Percentiles rank a stretch among this genome's conserved stretches.
phyloP scores from a whole-genome alignment of 2,113 vertebrate genomes.

The Isurus oxyrinchus region DNA sequence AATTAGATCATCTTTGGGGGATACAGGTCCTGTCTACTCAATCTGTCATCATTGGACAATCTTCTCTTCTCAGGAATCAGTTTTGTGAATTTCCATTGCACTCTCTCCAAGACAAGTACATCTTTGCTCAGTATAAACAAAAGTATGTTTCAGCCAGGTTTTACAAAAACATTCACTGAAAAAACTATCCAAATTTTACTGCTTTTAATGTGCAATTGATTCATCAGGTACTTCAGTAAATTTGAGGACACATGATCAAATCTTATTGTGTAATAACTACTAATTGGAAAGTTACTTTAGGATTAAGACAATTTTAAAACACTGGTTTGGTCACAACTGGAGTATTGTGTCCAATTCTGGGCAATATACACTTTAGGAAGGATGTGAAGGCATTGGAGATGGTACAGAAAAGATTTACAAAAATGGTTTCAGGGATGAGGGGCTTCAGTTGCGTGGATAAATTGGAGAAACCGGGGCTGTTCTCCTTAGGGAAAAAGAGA shows the following conservation, averaged over 20 bases:
- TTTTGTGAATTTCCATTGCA: not conserved
- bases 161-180: not conserved
- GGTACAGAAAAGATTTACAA: too few relatives aligned
- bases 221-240: not conserved
- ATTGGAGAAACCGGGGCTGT: too few relatives aligned
- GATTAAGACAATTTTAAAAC: not conserved
- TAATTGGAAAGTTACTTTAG: not conserved
- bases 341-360: too few relatives aligned
- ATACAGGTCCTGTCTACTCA: not conserved
- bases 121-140: not conserved
- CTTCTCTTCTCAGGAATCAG: not conserved
- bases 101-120: too few relatives aligned
- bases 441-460: too few relatives aligned
- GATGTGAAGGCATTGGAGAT: too few relatives aligned
- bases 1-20: not conserved
- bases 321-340: too few relatives aligned
- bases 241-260: not conserved
- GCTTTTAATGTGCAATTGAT: not conserved
- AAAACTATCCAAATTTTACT: not conserved
- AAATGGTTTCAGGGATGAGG: too few relatives aligned
- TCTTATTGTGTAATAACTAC: not conserved
- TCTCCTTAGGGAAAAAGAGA: too few relatives aligned
- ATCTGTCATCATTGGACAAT: not conserved
- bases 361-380: too few relatives aligned
- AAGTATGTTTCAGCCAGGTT: not conserved